Percentiles rank a stretch among this genome's conserved stretches.
phyloP scores from a whole-genome alignment of 2,113 vertebrate genomes.

The Austrofundulus limnaeus region DNA sequence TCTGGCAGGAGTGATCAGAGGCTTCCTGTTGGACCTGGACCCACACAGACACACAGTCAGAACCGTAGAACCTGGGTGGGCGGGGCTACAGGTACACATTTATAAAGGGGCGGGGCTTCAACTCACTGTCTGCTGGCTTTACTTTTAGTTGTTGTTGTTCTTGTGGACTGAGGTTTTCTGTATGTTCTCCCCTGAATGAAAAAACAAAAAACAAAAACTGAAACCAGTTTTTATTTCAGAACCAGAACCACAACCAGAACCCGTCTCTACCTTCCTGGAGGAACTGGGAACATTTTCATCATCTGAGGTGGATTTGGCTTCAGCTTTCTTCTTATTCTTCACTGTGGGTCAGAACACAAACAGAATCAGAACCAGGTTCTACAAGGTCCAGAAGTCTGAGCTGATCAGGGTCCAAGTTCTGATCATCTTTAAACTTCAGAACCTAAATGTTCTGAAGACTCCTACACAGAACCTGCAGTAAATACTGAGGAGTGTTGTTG shows the following conservation, averaged over 20 bases:
- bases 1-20: conserved; percentile 74
- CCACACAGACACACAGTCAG: not conserved
- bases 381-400: too few relatives aligned
- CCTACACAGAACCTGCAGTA: too few relatives aligned
- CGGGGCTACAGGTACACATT: not conserved
- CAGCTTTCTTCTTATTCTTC: conserved; percentile 53
- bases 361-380: not conserved
- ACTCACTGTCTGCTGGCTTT: conserved; percentile 70
- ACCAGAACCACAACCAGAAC: too few relatives aligned
- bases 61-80: not conserved
- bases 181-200: conserved; percentile 56
- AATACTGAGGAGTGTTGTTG: too few relatives aligned
- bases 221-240: too few relatives aligned
- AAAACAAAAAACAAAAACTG: not conserved
- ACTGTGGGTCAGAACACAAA: conserved; percentile 43
- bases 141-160: conserved; percentile 68
- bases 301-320: conserved; percentile 44
- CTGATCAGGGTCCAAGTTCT: too few relatives aligned
- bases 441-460: too few relatives aligned
- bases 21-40: conserved; percentile 73
- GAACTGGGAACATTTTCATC: conserved; percentile 64
- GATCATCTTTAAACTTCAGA: too few relatives aligned
- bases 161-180: conserved; percentile 71
- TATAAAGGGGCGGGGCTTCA: not conserved
- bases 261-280: conserved; percentile 72